phyloP scores from a whole-genome alignment of 2,797 vertebrate species.

The Salmo trutta region DNA sequence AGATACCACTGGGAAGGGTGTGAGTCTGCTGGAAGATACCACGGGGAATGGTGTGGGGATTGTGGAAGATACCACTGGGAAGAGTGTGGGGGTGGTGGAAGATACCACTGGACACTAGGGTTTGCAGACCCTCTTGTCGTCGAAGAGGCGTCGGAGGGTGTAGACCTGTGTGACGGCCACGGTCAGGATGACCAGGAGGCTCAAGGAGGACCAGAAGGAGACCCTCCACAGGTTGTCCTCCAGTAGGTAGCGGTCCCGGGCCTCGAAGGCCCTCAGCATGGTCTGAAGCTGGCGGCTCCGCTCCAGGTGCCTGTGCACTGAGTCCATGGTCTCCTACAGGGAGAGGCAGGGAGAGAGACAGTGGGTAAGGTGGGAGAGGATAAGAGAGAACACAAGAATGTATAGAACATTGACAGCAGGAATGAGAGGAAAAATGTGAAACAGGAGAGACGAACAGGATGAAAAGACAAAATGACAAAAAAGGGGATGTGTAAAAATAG shows the following conservation, averaged over 20 bases:
- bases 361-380: not conserved
- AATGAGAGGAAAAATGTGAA: not conserved
- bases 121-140: slow-evolving; percentile 67
- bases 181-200: slow-evolving; percentile 76
- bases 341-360: not conserved
- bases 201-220: slow-evolving; percentile 87
- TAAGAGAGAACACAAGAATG: no score
- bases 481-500: not conserved
- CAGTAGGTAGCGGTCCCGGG: slow-evolving; percentile 85
- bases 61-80: not conserved
- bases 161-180: slow-evolving; percentile 82
- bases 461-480: no score
- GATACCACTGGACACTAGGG: slow-evolving; percentile 46
- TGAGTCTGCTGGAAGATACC: no score
- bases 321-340: slow-evolving; percentile 78
- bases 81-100: not conserved
- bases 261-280: slow-evolving; percentile 79
- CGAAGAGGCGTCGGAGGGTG: slow-evolving; percentile 81
- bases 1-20: no score
- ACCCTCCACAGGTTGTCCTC: slow-evolving; percentile 87
- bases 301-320: slow-evolving; percentile 75
- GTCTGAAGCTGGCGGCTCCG: slow-evolving; percentile 79
- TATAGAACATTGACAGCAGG: not conserved
- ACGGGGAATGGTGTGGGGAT: no score
- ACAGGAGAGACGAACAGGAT: not conserved